Evolutionary conservation across 1,140 invertebrate species (phyloP), one percentile per base, ranked within the genome.

Genomic region (Calycopis cecrops): DNA sequence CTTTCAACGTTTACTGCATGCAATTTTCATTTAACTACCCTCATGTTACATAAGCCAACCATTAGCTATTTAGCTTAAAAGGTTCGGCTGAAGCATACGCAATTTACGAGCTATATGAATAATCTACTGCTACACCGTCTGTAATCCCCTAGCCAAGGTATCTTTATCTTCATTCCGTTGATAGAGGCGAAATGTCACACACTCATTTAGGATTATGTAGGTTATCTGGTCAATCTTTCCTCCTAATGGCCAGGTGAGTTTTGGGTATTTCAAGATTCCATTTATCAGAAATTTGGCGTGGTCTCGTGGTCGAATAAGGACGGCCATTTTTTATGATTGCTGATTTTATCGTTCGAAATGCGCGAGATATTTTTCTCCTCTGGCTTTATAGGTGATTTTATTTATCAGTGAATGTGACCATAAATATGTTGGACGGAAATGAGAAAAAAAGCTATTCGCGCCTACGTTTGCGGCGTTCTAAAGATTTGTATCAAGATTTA

Each of bases 91-190:
- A 60, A 49, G 48, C 52, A 52, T 51, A 47, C 54, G 55, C 44
- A 53, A 57, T 61, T 61, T 55, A 44, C 44, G 17, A 48, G 55
- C 50, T 49, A 47, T 42, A 52, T 55, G 47, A 50, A 54, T 59
- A 59, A 59, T 56, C 54, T 56, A 49, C 34, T 52, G 18, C 34
- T 52, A 48, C 51, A 44, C 54, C 18, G 42, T 54, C 40, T 55
- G 40, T 63, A 63, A 63, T 63, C 62, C 62, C 54, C 58, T 58
- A 60, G 9, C 57, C 50, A 49, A 58, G 62, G 62, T 63, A 55
- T 57, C 61, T 63, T 67, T 67, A 60, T 67, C 63, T 67, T 67
- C 65, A 60, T 67, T 67, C 51, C 34, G 56, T 48, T 67, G 60
- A 67, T 67, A 62, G 60, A 67, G 65, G 65, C 62, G 63, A 67